Conservation (phyloP, 1,140 invertebrate genomes). For the Drosophila novamexicana region DNA sequence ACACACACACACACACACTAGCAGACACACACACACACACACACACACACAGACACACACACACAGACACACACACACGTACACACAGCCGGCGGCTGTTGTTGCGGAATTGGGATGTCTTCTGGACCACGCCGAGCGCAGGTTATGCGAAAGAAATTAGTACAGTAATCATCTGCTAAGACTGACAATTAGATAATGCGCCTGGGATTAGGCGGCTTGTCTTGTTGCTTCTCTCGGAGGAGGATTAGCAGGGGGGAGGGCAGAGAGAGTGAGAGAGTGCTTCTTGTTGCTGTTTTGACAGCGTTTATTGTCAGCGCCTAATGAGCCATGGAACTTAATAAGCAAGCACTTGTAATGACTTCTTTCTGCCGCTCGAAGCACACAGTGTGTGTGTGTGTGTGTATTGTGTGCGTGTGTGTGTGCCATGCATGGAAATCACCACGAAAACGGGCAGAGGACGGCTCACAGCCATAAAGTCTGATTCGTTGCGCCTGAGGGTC, state of each 20-base stretch:
- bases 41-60: too few relatives aligned
- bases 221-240: constrained; percentile 34
- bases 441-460: constrained; percentile 31
- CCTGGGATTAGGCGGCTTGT: constrained; percentile 60
- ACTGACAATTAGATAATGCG: constrained; percentile 80
- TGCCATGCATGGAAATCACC: constrained; percentile 48
- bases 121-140: constrained; percentile 15
- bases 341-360: constrained; percentile 81
- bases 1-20: constrained; percentile 4
- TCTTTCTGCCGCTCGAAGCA: constrained; percentile 39
- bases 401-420: constrained; percentile 9
- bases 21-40: constrained; percentile 33
- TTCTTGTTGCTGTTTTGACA: constrained; percentile 43
- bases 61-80: not conserved
- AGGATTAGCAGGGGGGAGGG: constrained; percentile 33
- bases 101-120: constrained; percentile 2
- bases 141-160: constrained; percentile 69
- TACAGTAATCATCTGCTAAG: constrained; percentile 77
- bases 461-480: constrained; percentile 51
- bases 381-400: not conserved
- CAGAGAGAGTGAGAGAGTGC: not conserved
- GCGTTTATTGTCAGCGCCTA: constrained; percentile 74
- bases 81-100: not conserved
- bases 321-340: constrained; percentile 82
- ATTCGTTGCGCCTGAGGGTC: constrained; percentile 47